These are phyloP conservation scores for Achatina immaculata DNA, from an alignment of 1,140 invertebrate species.

Conservation along the genomic window DNA sequence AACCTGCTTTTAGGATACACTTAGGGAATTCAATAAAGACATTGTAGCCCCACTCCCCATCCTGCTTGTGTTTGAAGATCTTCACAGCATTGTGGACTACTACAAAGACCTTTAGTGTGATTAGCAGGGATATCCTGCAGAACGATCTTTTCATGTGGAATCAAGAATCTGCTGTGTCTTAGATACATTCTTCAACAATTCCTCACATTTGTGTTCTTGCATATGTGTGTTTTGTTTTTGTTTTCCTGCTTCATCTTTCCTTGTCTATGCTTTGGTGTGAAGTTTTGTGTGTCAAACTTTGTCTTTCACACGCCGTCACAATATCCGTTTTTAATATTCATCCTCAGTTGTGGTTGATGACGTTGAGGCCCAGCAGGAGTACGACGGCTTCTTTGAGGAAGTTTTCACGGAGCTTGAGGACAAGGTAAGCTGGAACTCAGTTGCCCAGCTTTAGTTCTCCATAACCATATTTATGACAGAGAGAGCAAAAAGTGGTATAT, in stretches of 20 bases:
- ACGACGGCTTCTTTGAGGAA: constrained; percentile 99
- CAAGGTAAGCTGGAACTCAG: constrained; percentile 81
- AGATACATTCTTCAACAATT: not conserved
- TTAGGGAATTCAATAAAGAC: no score
- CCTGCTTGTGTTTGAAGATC: no score
- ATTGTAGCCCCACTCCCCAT: no score
- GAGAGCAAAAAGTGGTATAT: no score
- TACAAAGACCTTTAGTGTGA: no score
- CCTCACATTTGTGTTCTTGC: not conserved
- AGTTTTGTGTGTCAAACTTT: not conserved
- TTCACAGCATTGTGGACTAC: no score
- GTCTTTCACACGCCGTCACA: not conserved
- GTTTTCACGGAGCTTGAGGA: constrained; percentile 98
- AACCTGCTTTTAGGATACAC: no score
- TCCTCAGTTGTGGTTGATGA: constrained; percentile 88
- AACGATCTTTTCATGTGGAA: not conserved
- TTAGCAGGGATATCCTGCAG: no score
- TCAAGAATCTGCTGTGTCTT: not conserved
- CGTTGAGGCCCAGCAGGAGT: constrained; percentile 98
- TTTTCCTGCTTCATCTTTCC: not conserved
- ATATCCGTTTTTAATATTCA: constrained; percentile 38
- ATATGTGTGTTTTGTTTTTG: not conserved
- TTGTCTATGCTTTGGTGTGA: not conserved
- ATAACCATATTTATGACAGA: no score
- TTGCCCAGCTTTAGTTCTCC: no score